Base-by-base conservation (phyloP, 2,888 invertebrate genomes). In the Caradrina kadenii region DNA sequence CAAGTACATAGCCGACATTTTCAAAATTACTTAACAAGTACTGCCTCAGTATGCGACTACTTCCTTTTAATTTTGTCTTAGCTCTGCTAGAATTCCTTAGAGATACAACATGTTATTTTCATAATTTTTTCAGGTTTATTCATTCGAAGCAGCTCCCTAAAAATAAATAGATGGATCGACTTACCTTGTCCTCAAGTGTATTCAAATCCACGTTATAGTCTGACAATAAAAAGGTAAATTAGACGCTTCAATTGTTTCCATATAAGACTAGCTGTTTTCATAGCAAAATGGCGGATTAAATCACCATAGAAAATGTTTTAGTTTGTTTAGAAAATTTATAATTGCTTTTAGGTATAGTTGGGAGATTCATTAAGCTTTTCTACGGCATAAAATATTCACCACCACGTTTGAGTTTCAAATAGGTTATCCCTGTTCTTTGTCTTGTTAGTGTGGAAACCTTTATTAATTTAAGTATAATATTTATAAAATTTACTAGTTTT, bases 201-300 rank as follows among this genome's bases (percentile, higher is more conserved):
- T 58, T 80, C 3, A 58, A 80, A 63, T 45, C 54, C 63, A 60
- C 79, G 70, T 72, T 76, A 65, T 69, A 4, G 69, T 69, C 67
- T 78, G 68, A 84, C 81, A 86, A 85, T 85, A 87, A 87, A 86
- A 87, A 81, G 64, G n/a, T 53, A 45, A 56, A 75, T 79, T 79
- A 79, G 65, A 75, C 19, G 49, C 17, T 0, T 19, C 21, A 8
- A 35, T 65, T 73, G 60, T 73, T 13, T 39, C 21, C 2, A 45
- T n/a, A 58, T 61, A 42, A 49, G 26, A 73, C 53, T 45, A n/a
- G 53, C 53, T 49, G 39, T 78, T 73, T 72, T 45, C 35, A 55
- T 39, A 31, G 26, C 10, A 49, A 26, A 73, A 61, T 35, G 45
- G 13, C 13, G 1, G 21, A 10, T 55, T 55, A 22, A 54, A 71